Percentiles rank a stretch among this genome's conserved stretches.
Evolutionary conservation across 2,113 vertebrate genomes (phyloP).

Genomic region (Myodes glareolus): DNA sequence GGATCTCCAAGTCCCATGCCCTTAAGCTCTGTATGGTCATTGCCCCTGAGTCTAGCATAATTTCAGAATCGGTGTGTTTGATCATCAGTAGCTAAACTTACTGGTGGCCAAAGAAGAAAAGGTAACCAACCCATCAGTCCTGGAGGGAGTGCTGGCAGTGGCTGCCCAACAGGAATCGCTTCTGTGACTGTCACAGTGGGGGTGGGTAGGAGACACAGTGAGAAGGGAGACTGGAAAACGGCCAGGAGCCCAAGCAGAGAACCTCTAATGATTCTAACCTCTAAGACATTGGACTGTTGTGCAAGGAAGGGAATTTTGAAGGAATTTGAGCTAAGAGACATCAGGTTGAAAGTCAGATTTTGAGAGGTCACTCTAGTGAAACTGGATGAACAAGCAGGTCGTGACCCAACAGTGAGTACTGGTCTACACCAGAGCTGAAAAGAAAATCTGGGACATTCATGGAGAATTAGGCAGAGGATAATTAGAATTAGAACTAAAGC

Average conservation of each 20-base stretch:
- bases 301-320: not conserved
- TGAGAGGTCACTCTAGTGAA: not conserved
- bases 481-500: not conserved
- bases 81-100: not conserved
- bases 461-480: not conserved
- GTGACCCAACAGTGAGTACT: not conserved
- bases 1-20: not conserved
- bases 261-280: not conserved
- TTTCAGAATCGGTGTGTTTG: not conserved
- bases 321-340: not conserved
- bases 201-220: not conserved
- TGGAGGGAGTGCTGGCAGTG: not conserved
- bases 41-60: not conserved
- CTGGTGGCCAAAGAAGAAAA: constrained; percentile 9
- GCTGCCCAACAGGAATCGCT: not conserved
- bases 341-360: not conserved
- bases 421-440: not conserved
- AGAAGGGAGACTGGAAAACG: not conserved
- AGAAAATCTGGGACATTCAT: not conserved
- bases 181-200: not conserved
- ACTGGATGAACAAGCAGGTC: not conserved
- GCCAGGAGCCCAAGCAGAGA: not conserved
- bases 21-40: not conserved
- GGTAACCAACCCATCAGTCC: not conserved
- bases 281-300: not conserved